Conservation (phyloP, 2,113 vertebrate genomes). For the Pterophyllum scalare region DNA sequence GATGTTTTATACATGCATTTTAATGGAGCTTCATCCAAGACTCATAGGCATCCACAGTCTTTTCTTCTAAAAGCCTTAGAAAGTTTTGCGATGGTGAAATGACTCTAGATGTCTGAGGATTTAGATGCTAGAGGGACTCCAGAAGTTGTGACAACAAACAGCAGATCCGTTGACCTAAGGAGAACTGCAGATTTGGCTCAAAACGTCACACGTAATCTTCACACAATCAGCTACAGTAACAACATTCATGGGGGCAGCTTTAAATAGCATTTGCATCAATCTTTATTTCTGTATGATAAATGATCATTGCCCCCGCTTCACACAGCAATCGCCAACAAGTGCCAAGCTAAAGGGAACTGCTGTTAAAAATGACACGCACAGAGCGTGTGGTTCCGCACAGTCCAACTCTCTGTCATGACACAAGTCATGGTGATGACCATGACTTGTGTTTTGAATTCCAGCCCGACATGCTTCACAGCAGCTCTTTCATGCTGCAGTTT, state of each 20-base stretch:
- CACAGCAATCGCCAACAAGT: not conserved
- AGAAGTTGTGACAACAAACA: no score
- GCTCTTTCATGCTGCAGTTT: conserved; percentile 64
- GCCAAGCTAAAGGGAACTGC: conserved; percentile 20
- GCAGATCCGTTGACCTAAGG: no score
- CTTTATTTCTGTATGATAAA: not conserved
- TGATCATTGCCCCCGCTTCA: not conserved
- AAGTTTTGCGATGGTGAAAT: no score
- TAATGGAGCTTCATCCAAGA: no score
- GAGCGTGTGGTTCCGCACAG: not conserved
- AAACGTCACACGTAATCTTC: not conserved
- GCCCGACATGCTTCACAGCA: conserved; percentile 52
- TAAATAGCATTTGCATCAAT: not conserved
- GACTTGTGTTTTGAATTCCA: conserved; percentile 76
- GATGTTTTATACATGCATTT: no score
- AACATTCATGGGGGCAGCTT: not conserved
- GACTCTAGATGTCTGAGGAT: no score
- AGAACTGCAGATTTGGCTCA: not conserved
- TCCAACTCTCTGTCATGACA: conserved; percentile 36
- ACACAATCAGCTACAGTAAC: not conserved
- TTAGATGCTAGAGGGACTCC: no score
- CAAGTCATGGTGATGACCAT: conserved; percentile 66
- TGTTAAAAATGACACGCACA: conserved; percentile 31
- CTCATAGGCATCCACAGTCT: no score
- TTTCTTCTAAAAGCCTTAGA: no score